Percentiles rank a stretch among this genome's conserved stretches.
These are phyloP conservation scores for Grammomys surdaster DNA, from an alignment of 2,113 vertebrate species.

Conservation along the genomic window DNA sequence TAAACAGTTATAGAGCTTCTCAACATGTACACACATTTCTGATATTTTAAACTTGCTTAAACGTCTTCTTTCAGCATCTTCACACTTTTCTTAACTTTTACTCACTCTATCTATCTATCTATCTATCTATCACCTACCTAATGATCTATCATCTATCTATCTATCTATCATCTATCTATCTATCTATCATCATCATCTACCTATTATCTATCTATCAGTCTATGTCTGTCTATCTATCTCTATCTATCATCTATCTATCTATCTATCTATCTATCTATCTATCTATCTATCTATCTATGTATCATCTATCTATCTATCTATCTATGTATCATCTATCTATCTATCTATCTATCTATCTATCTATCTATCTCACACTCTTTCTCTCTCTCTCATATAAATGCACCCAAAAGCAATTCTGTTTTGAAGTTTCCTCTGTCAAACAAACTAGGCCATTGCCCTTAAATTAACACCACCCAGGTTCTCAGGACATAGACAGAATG, in stretches of 20 bases:
- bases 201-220: no score
- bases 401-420: background rate
- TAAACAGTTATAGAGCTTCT: background rate
- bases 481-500: background rate
- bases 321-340: background rate
- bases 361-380: no score
- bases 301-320: no score
- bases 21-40: background rate
- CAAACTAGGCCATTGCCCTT: background rate
- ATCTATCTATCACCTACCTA: no score
- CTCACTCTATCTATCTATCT: background rate
- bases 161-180: no score
- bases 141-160: no score
- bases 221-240: no score
- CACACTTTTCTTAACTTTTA: background rate
- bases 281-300: no score
- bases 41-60: background rate
- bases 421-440: background rate
- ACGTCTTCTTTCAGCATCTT: rapidly evolving
- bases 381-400: background rate
- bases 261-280: no score
- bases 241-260: no score
- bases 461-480: background rate
- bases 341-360: no score
- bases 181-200: no score